phyloP scores from a whole-genome alignment of 2,888 invertebrate species.

The Lycocerus yunnanus region DNA sequence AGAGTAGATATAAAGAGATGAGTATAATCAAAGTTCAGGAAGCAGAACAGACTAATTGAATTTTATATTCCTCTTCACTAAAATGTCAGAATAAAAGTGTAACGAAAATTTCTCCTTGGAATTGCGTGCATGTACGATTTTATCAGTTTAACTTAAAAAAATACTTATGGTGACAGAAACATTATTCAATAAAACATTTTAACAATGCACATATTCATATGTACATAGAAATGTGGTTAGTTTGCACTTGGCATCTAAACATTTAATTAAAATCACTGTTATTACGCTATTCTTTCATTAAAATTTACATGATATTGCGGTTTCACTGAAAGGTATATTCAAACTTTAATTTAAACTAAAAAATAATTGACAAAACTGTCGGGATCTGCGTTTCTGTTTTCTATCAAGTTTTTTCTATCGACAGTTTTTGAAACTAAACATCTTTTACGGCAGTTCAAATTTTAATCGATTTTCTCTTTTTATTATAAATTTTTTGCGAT shows the following conservation, averaged over 20 bases:
- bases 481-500: too few relatives aligned
- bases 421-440: too few relatives aligned
- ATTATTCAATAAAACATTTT: background rate
- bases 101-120: background rate
- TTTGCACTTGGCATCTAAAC: background rate
- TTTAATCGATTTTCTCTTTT: too few relatives aligned
- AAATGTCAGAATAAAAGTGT: background rate
- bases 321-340: background rate
- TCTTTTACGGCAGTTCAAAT: too few relatives aligned
- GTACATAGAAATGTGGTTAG: background rate
- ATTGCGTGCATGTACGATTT: too few relatives aligned
- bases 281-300: background rate
- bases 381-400: background rate
- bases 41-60: constrained; percentile 1
- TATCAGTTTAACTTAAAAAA: background rate
- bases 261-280: background rate
- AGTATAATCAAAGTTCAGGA: background rate
- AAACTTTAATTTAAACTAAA: background rate
- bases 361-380: background rate
- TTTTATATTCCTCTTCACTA: background rate
- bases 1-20: background rate
- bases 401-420: background rate
- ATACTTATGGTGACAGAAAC: rapidly evolving
- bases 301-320: too few relatives aligned
- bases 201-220: too few relatives aligned